Base-by-base conservation (phyloP, 2,888 invertebrate species). In the Drosophila kambysellisi region DNA sequence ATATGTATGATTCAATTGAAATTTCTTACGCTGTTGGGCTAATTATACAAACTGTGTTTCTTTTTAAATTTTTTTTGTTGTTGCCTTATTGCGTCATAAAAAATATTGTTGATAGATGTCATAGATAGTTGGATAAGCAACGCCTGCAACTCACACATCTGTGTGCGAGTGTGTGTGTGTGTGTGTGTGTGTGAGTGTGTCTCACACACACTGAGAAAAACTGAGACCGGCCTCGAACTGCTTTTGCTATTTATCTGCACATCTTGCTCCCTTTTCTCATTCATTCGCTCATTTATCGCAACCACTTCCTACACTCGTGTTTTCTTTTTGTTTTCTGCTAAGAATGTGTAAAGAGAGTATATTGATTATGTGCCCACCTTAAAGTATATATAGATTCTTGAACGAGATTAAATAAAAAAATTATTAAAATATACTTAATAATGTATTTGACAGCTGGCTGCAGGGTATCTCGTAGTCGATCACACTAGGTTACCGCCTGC, bases 1-100 rank as follows among this genome's bases (percentile, higher is more conserved):
- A 53, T 52, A n/a, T 12, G 30, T 25, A 37, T 39, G 33, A 20
- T 64, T 64, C 35, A 74, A 70, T 67, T 76, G 51, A 69, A 70
- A 70, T 43, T 60, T 66, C 68, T 48, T 54, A 56, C 56, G 73
- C 52, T 70, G 43, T 52, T 54, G 35, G 59, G 69, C 74, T 64
- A 80, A 81, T 81, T 89, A 82, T 77, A 82, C 69, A 60, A 88
- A 75, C 62, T 70, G 63, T 15, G 25, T 46, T 46, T 46, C 15
- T 15, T 56, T 25, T 25, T 25, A 2, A 3, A 25, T 25, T 25
- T 64, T 69, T 54, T 62, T 35, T 15, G 15, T 57, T 62, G 65
- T 57, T 65, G 74, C 56, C 54, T 72, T 81, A 89, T 85, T 89
- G 88, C 85, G 85, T 85, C 85, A 85, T 77, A 82, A 84, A 79